Evolutionary conservation across 1,140 invertebrate species (phyloP).

Genomic region (Aphelinus atriplicis): DNA sequence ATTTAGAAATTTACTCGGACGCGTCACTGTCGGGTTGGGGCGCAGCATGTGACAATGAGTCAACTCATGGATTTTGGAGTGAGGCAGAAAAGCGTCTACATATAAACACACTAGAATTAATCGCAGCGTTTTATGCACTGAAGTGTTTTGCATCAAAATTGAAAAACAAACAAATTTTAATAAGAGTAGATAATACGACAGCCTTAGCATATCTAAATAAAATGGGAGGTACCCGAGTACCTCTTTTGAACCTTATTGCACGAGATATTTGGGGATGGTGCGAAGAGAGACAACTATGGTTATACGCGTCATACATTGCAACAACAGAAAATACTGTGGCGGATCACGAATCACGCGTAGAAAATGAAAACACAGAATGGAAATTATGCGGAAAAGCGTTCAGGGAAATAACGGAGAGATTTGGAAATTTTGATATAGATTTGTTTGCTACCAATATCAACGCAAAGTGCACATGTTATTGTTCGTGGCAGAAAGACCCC

Average conservation of each 20-base stretch:
- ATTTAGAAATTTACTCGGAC: not conserved
- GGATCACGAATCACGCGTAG: constrained; percentile 5
- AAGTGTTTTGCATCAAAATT: constrained; percentile 7
- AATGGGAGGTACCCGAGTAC: too few relatives aligned
- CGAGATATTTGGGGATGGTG: constrained; percentile 29
- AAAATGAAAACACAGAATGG: constrained; percentile 21
- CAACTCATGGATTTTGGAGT: constrained; percentile 9
- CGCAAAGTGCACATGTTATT: too few relatives aligned
- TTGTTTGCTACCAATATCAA: too few relatives aligned
- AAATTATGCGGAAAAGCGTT: not conserved
- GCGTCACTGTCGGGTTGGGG: not conserved
- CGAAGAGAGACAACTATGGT: constrained; percentile 21
- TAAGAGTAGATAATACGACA: not conserved
- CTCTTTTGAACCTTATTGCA: too few relatives aligned
- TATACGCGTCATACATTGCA: constrained; percentile 36
- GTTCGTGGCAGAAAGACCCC: too few relatives aligned
- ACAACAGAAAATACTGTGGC: constrained; percentile 34
- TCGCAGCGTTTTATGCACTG: not conserved
- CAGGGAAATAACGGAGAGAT: too few relatives aligned
- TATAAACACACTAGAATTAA: constrained; percentile 22
- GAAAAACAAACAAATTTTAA: not conserved
- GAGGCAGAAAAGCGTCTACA: not conserved
- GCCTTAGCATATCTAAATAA: too few relatives aligned
- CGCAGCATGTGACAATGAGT: not conserved
- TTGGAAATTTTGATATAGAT: too few relatives aligned